phyloP scores from a whole-genome alignment of 1,140 invertebrate species.

The Bombus haemorrhoidalis region DNA sequence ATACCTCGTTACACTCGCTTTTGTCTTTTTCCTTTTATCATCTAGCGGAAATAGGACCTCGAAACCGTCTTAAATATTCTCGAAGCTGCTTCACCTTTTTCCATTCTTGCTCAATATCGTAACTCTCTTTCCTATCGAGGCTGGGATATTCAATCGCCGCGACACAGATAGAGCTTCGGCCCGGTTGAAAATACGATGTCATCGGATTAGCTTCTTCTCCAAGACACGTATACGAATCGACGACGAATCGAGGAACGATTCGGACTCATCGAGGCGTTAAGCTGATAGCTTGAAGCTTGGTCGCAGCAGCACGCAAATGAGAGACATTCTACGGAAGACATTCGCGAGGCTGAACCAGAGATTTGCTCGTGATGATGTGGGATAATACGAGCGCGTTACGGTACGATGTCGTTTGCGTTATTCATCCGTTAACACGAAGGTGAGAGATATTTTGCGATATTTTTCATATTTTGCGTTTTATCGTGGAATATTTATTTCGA shows the following conservation, averaged over 20 bases:
- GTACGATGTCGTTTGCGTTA: constrained; percentile 40
- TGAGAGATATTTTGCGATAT: neutral
- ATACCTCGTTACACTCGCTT: constrained; percentile 37
- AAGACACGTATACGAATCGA: neutral
- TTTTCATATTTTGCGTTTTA: too few relatives aligned
- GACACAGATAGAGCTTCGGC: neutral
- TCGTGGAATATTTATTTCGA: too few relatives aligned
- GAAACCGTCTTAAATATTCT: constrained; percentile 31
- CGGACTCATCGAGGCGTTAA: constrained; percentile 54
- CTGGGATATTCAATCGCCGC: neutral
- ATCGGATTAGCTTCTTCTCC: constrained; percentile 3
- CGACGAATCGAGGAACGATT: constrained; percentile 22
- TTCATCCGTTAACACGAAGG: neutral
- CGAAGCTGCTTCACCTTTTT: neutral
- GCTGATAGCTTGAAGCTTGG: constrained; percentile 51
- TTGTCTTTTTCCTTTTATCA: neutral
- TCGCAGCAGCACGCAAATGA: constrained; percentile 61
- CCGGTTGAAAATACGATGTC: neutral
- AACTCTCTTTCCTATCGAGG: neutral
- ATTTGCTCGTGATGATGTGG: constrained; percentile 48
- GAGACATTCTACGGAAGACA: constrained; percentile 51
- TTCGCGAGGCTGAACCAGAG: constrained; percentile 55
- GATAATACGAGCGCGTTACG: constrained; percentile 62
- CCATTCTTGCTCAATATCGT: too few relatives aligned
- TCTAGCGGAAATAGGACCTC: too few relatives aligned